These are phyloP conservation scores for Nicator chloris DNA, from an alignment of 2,113 vertebrate genomes.

Conservation along the genomic window DNA sequence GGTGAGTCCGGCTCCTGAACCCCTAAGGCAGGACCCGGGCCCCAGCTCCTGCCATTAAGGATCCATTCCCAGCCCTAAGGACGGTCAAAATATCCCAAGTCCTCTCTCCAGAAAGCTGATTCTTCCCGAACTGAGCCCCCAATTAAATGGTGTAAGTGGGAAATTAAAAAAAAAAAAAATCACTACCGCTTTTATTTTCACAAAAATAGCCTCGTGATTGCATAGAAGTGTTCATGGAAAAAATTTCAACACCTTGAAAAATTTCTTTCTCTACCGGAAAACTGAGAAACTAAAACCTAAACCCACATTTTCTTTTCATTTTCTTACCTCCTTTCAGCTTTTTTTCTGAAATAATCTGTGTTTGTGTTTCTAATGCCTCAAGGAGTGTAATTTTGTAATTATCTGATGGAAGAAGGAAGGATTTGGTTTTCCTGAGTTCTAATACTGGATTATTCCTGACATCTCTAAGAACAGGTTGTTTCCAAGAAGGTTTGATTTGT, in stretches of 20 bases:
- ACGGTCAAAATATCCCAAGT: rapidly evolving
- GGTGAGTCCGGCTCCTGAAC: background rate
- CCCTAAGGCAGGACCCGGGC: background rate
- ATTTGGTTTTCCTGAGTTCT: background rate
- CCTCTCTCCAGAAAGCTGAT: background rate
- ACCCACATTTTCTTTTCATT: background rate
- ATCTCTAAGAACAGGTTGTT: background rate
- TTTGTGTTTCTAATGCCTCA: background rate
- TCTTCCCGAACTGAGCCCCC: background rate
- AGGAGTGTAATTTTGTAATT: background rate
- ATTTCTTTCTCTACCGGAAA: background rate
- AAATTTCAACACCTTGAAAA: background rate
- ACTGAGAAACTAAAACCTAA: background rate
- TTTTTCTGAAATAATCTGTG: background rate
- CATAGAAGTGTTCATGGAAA: background rate
- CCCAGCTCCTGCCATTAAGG: background rate
- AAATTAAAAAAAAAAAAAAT: background rate
- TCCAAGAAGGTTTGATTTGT: background rate
- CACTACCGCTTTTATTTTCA: background rate
- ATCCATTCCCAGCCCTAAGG: background rate
- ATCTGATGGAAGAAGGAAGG: background rate
- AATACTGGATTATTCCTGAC: background rate
- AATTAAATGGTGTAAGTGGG: background rate
- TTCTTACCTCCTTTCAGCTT: background rate
- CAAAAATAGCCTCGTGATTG: background rate